These are phyloP conservation scores for Drosophila tropicalis DNA, from an alignment of 1,140 invertebrate genomes.

Conservation along the genomic window DNA sequence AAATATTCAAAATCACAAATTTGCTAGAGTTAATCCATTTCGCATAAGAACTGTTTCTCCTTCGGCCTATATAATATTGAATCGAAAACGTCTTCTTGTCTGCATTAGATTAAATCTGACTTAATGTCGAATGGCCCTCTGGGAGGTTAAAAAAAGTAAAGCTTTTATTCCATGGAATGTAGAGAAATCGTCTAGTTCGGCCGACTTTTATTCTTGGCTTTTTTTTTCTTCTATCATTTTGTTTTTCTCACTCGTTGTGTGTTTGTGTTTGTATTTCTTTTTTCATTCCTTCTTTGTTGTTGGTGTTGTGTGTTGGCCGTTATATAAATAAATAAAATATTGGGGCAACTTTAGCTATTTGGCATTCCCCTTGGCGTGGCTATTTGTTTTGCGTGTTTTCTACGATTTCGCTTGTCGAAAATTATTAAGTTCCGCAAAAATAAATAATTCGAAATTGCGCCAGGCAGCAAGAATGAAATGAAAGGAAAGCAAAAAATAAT, in stretches of 20 bases:
- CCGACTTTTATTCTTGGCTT: background rate
- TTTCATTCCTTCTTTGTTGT: background rate
- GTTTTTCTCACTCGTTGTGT: background rate
- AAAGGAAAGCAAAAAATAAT: background rate
- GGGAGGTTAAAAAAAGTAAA: too few species aligned
- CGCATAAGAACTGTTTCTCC: too few species aligned
- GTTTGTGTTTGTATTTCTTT: background rate
- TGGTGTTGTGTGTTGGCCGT: slow-evolving; percentile 20
- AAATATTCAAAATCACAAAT: too few species aligned
- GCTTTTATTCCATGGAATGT: background rate
- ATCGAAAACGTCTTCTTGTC: too few species aligned
- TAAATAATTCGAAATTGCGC: slow-evolving; percentile 31
- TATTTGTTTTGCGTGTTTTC: slow-evolving; percentile 15
- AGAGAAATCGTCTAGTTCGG: background rate
- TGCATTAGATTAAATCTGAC: too few species aligned
- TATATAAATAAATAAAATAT: slow-evolving; percentile 30
- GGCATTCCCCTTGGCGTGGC: background rate
- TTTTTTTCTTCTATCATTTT: background rate
- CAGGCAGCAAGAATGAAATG: slow-evolving; percentile 1
- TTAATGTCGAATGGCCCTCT: too few species aligned
- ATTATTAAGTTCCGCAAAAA: slow-evolving; percentile 40
- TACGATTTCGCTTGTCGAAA: slow-evolving; percentile 20
- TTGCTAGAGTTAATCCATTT: too few species aligned
- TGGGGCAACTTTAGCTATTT: slow-evolving; percentile 23
- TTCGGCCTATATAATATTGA: too few species aligned